Conservation (phyloP, 2,113 vertebrate species). For the Leptocoma aspasia region DNA sequence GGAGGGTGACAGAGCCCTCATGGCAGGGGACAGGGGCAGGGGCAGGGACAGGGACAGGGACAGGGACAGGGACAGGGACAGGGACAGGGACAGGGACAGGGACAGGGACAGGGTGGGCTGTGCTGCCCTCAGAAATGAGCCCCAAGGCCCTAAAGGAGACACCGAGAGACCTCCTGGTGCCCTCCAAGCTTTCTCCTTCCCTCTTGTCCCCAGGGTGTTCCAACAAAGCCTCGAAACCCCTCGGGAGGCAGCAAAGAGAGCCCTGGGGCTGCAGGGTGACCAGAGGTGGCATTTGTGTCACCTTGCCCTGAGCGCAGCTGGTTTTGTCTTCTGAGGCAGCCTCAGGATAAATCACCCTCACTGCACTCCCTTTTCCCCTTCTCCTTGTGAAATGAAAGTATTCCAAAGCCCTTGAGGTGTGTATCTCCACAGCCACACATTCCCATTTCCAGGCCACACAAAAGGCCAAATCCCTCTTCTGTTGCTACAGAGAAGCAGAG, state of each 20-base stretch:
- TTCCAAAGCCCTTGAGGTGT: not conserved
- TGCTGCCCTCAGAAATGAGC: not conserved
- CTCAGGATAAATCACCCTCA: not conserved
- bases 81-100: not conserved
- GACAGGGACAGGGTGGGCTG: not conserved
- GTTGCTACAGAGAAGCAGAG: not conserved
- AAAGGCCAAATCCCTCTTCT: not conserved
- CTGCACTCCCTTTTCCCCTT: not conserved
- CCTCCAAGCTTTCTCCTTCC: not conserved
- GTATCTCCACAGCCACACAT: accelerated
- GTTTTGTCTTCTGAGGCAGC: not conserved
- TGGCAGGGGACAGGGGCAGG: not conserved
- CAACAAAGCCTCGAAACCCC: not conserved
- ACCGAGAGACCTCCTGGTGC: accelerated
- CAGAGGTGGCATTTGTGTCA: not conserved
- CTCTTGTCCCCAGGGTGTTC: not conserved
- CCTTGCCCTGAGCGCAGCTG: accelerated
- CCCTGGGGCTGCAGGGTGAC: not conserved
- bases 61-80: not conserved
- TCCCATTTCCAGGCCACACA: not conserved
- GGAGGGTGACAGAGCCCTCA: not conserved
- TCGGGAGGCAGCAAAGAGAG: not conserved
- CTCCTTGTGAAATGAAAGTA: not conserved
- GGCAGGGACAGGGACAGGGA: no score
- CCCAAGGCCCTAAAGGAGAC: not conserved